These are phyloP conservation scores for Dichetophora obliterata DNA, from an alignment of 2,888 invertebrate genomes.

Conservation along the genomic window DNA sequence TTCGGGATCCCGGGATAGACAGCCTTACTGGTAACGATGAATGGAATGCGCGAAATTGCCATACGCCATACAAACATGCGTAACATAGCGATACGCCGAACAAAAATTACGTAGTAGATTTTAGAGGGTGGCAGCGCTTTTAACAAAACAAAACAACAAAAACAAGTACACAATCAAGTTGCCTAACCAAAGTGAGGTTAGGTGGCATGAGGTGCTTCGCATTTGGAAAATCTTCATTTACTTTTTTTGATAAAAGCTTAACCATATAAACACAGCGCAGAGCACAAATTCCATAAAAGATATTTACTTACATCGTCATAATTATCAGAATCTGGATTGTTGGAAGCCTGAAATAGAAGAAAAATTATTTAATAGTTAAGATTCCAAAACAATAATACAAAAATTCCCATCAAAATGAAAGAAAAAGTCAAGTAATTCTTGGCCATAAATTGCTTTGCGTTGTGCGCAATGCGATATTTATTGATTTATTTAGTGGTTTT, in stretches of 20 bases:
- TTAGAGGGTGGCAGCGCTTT: not conserved
- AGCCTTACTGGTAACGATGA: no score
- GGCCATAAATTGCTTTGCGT: not conserved
- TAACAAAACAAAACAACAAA: not conserved
- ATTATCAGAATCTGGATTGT: constrained; percentile 68
- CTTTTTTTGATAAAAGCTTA: not conserved
- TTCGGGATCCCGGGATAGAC: no score
- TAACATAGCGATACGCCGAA: no score
- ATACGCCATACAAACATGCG: no score
- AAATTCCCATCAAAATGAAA: no score
- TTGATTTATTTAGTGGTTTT: not conserved
- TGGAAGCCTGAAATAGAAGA: constrained; percentile 52
- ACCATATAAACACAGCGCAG: not conserved
- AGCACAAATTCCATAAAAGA: constrained; percentile 10
- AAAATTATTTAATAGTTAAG: constrained; percentile 19
- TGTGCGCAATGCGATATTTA: not conserved
- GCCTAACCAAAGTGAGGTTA: constrained; percentile 58
- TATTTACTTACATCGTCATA: constrained; percentile 74
- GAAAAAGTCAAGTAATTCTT: not conserved
- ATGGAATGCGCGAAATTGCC: no score
- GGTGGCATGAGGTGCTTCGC: constrained; percentile 26
- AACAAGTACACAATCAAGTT: constrained; percentile 28
- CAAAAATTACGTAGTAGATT: not conserved
- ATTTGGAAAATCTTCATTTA: not conserved
- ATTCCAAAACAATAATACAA: constrained; percentile 18